Conservation (phyloP, 2,797 vertebrate species). For the Mycteria americana region DNA sequence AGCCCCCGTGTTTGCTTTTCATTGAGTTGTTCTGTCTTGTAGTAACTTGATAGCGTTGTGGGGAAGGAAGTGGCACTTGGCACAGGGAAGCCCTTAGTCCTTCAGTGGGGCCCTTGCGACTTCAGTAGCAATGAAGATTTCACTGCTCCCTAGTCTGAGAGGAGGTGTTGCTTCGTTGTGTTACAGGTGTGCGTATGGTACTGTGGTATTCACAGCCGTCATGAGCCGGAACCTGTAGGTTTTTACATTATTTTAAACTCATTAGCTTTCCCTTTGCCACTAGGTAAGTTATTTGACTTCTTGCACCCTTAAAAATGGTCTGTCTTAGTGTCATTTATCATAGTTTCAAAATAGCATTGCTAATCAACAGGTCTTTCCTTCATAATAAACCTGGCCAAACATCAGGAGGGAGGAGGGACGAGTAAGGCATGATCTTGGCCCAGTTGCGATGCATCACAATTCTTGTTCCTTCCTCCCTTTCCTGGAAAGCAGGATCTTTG, state of each 20-base stretch:
- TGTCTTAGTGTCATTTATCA: neutral
- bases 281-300: neutral
- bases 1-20: neutral
- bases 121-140: neutral
- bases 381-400: neutral
- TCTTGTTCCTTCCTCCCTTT: neutral
- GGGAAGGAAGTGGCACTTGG: neutral
- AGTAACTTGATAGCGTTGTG: neutral
- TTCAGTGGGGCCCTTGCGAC: neutral
- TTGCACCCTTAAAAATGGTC: neutral
- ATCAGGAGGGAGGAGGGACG: neutral
- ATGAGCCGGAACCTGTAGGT: neutral
- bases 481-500: neutral
- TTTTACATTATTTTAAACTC: neutral
- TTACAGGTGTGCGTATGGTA: accelerated
- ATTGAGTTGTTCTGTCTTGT: neutral
- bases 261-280: neutral
- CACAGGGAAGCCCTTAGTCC: neutral
- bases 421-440: neutral
- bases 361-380: neutral
- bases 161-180: neutral
- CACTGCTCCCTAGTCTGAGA: neutral
- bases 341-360: neutral
- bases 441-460: accelerated
- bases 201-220: accelerated